Conservation (phyloP, 2,888 invertebrate species). For the Hypselothyrea guttata region DNA sequence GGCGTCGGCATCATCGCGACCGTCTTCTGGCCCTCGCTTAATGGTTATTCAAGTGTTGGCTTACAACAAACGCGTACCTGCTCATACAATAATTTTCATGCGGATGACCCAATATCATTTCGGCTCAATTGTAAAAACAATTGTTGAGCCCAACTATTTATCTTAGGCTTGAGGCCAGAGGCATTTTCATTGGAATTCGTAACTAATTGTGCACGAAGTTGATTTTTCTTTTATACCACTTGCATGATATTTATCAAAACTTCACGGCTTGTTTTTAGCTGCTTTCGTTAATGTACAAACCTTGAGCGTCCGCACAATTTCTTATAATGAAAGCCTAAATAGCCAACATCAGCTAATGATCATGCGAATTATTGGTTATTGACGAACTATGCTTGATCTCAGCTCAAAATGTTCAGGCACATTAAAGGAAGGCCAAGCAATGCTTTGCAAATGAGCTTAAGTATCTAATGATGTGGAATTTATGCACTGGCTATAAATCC, state of each 20-base stretch:
- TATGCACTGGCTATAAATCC: no score
- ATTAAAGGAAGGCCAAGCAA: conserved; percentile 33
- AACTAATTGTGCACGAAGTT: conserved; percentile 46
- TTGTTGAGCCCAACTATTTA: conserved; percentile 11
- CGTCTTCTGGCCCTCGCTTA: conserved; percentile 23
- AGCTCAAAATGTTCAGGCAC: no score
- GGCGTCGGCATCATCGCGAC: no score
- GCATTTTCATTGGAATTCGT: conserved; percentile 16
- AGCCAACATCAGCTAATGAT: conserved; percentile 55
- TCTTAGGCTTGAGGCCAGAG: conserved; percentile 1
- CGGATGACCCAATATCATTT: conserved; percentile 64
- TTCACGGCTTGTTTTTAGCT: conserved; percentile 18
- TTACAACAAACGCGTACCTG: conserved; percentile 42
- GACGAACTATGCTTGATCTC: conserved; percentile 33
- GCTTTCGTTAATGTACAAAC: conserved; percentile 24
- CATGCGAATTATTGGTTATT: conserved; percentile 65
- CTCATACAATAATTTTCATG: conserved; percentile 56
- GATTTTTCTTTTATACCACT: conserved; percentile 18
- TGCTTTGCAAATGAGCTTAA: conserved; percentile 16
- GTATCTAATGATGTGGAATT: conserved; percentile 5
- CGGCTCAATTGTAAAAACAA: conserved; percentile 19
- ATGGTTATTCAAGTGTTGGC: conserved; percentile 43
- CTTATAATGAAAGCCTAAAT: conserved; percentile 42
- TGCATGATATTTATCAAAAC: conserved; percentile 37
- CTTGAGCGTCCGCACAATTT: conserved; percentile 56